Base-by-base conservation (phyloP, 2,888 invertebrate genomes). In the Pandemis corylana region DNA sequence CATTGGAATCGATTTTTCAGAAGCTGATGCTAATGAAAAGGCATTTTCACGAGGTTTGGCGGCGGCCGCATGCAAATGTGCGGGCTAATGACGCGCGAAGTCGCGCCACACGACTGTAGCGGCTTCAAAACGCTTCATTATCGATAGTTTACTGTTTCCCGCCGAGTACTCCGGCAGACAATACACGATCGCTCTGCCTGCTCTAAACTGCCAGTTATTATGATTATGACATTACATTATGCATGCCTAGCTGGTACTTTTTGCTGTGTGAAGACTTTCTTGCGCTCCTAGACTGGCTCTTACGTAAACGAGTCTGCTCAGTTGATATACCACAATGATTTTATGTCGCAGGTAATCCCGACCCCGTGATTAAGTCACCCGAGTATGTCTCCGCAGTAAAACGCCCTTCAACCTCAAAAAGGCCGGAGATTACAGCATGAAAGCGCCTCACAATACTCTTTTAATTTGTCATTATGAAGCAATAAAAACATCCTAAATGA, bases 401-500 rank as follows among this genome's bases (percentile, higher is more conserved):
- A 86, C 85, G 84, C 85, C 83, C 85, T 85, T 87, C 85, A 89
- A 86, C 86, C 85, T 87, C 87, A 85, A 88, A 90, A 87, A 86
- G 86, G 82, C 83, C 80, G 81, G 80, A 84, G 91, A 91, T 92
- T 89, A 86, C 84, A 82, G 85, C 92, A 92, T 92, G 91, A 92
- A 93, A 94, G 89, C 87, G 91, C 87, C 85, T 81, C 86, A 94
- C 93, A 94, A 94, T 93, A 91, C 89, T 89, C 90, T 92, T 90
- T 93, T 93, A 94, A 94, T 94, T 94, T 93, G 93, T 92, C 94
- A 94, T 93, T 94, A 94, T 90, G 88, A 81, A 89, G 90, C 90
- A 93, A 94, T 94, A 93, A 94, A 94, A 94, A 94, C 93, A 93
- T 90, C 85, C 87, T 93, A 93, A 93, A 92, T 90, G 92, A 92